Conservation (phyloP, 2,113 vertebrate species). For the Cairina moschata region DNA sequence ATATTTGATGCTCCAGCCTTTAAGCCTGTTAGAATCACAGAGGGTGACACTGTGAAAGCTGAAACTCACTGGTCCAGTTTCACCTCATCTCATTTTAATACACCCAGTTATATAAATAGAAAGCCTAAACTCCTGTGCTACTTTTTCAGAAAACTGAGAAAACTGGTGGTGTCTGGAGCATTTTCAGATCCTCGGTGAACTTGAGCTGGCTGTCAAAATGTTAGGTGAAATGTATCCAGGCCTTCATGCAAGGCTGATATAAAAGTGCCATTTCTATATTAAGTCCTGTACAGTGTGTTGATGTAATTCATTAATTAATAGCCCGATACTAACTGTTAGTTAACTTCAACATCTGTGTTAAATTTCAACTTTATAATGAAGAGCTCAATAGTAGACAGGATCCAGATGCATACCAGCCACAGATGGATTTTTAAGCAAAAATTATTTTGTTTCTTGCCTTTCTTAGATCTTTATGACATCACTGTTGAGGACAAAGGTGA, state of each 20-base stretch:
- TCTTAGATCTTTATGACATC: neutral
- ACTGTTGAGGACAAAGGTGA: neutral
- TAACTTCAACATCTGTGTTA: neutral
- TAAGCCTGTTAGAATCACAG: neutral
- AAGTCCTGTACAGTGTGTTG: neutral
- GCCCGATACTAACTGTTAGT: too few relatives aligned
- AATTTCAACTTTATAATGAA: neutral
- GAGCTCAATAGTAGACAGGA: neutral
- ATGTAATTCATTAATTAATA: neutral
- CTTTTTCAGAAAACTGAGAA: neutral
- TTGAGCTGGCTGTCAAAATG: neutral
- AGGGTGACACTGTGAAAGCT: neutral
- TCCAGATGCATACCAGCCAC: neutral
- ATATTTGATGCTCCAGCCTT: neutral
- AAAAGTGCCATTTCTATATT: neutral
- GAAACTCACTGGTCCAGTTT: neutral
- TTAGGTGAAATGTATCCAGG: neutral
- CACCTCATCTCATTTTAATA: neutral
- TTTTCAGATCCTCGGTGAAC: neutral
- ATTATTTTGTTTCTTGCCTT: neutral
- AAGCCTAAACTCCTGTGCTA: neutral
- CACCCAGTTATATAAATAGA: neutral
- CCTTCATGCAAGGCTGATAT: neutral
- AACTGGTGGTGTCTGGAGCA: fast-evolving
- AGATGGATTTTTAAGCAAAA: neutral